Conservation (phyloP, 2,113 vertebrate genomes). For the Oplegnathus fasciatus region DNA sequence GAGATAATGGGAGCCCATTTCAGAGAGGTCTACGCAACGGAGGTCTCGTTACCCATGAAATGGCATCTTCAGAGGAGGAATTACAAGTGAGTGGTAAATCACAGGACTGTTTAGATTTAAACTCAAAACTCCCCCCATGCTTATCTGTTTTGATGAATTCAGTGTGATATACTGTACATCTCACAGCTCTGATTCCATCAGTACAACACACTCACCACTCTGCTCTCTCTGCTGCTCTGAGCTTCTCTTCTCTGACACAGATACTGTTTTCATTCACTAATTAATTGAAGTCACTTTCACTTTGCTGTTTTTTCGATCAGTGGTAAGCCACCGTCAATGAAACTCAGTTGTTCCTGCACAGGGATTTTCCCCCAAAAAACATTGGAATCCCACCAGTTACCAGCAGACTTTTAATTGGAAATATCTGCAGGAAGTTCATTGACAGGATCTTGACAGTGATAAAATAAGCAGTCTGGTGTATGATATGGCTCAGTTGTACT, state of each 20-base stretch:
- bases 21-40: constrained; percentile 94
- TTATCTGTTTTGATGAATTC: not conserved
- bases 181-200: not conserved
- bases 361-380: no score
- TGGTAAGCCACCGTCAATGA: no score
- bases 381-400: no score
- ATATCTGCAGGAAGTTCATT: not conserved
- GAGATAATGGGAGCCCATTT: constrained; percentile 95
- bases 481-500: no score
- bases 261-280: not conserved
- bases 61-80: constrained; percentile 97
- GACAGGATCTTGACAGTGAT: no score
- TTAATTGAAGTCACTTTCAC: not conserved
- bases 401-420: not conserved
- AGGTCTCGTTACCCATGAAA: constrained; percentile 96
- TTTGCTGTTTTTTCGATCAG: not conserved
- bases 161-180: not conserved
- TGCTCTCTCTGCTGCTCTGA: not conserved
- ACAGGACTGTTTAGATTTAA: not conserved
- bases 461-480: no score
- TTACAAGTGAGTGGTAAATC: constrained; percentile 86
- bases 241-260: not conserved
- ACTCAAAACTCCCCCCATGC: not conserved
- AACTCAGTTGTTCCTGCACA: no score
- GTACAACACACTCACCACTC: no score